phyloP scores from a whole-genome alignment of 2,113 vertebrate species.

The Zingel zingel region DNA sequence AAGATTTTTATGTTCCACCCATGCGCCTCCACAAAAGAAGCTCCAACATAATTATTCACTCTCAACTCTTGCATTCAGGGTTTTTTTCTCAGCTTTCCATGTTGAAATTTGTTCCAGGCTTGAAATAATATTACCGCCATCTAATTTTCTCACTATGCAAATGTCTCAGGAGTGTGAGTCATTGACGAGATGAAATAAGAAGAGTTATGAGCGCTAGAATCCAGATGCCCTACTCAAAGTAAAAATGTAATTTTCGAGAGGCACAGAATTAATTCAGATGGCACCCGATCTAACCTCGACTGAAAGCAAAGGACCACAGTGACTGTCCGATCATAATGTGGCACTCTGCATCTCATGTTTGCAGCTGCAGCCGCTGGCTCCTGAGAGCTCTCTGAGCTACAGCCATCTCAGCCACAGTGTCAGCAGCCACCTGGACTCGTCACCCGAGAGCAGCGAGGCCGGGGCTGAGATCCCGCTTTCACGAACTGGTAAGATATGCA shows the following conservation, averaged over 20 bases:
- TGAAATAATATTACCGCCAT: not conserved
- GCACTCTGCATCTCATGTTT: slow-evolving; percentile 2
- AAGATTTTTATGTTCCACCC: slow-evolving; percentile 25
- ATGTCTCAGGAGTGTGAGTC: slow-evolving; percentile 27
- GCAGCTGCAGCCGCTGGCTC: slow-evolving; percentile 75
- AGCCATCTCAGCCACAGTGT: slow-evolving; percentile 85
- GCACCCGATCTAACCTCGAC: not conserved
- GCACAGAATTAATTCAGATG: not conserved
- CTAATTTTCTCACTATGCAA: slow-evolving; percentile 12
- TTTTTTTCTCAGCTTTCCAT: not conserved
- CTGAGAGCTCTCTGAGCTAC: slow-evolving; percentile 80
- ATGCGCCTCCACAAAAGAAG: not conserved
- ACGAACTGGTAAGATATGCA: slow-evolving; percentile 77
- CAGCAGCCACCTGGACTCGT: slow-evolving; percentile 86
- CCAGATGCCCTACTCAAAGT: not conserved
- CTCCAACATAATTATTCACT: not conserved
- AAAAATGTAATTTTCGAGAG: slow-evolving; percentile 1
- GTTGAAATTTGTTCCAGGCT: not conserved
- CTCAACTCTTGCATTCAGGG: not conserved
- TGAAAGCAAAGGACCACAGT: slow-evolving; percentile 11
- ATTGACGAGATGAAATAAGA: slow-evolving; percentile 1
- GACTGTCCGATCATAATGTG: not conserved
- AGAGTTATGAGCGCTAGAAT: not conserved
- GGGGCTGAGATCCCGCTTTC: slow-evolving; percentile 80
- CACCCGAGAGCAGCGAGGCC: slow-evolving; percentile 87